These are phyloP conservation scores for Stigmatopora argus DNA, from an alignment of 2,113 vertebrate species.

Conservation along the genomic window DNA sequence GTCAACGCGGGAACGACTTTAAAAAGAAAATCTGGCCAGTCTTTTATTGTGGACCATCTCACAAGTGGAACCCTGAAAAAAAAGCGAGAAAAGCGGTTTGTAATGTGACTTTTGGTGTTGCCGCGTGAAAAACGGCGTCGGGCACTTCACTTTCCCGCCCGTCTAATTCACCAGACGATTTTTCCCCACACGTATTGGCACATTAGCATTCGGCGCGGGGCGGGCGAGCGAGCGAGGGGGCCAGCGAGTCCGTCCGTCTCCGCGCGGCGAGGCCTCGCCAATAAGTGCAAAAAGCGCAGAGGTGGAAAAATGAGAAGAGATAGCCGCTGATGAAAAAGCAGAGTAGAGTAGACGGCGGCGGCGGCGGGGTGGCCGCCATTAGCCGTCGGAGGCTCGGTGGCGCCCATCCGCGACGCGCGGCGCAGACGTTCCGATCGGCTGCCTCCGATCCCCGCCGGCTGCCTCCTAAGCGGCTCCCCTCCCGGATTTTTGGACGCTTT, in stretches of 20 bases:
- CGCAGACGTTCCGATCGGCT: conserved; percentile 69
- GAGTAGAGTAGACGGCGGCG: conserved; percentile 27
- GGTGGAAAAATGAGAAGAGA: conserved; percentile 47
- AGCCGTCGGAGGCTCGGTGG: conserved; percentile 69
- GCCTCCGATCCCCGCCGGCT: conserved; percentile 52
- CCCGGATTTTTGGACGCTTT: conserved; percentile 27
- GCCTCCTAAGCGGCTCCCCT: conserved; percentile 33
- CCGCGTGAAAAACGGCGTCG: conserved; percentile 28
- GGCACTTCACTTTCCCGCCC: conserved; percentile 36
- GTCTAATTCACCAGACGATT: conserved; percentile 42
- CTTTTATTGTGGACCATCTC: conserved; percentile 9
- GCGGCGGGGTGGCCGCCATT: conserved; percentile 53
- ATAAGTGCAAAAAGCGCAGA: conserved; percentile 53
- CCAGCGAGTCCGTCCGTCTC: no score
- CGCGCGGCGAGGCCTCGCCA: conserved; percentile 60
- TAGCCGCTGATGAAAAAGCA: conserved; percentile 37
- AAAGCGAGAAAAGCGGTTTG: conserved; percentile 12
- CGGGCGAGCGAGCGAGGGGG: conserved; percentile 29
- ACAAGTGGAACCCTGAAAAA: no score
- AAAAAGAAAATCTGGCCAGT: no score
- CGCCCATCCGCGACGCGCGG: conserved; percentile 68
- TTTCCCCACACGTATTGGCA: conserved; percentile 10
- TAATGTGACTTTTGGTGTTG: conserved; percentile 34
- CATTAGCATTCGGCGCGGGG: conserved; percentile 56
- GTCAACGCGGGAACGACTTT: no score